Conservation (phyloP, 2,113 vertebrate genomes). For the Albula glossodonta region DNA sequence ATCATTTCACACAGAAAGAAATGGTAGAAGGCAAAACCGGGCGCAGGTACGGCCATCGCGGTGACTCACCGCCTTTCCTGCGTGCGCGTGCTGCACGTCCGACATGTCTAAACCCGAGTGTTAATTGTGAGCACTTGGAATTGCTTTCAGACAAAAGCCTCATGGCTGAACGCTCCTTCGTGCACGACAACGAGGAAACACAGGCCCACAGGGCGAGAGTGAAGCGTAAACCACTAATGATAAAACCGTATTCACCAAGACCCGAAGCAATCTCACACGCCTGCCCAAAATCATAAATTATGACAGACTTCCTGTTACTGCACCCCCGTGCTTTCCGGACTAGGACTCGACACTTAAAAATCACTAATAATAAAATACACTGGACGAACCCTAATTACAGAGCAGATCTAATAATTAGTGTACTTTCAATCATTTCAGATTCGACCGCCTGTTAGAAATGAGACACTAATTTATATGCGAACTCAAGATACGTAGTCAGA, state of each 20-base stretch:
- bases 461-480: neutral
- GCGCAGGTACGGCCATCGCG: neutral
- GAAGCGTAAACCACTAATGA: neutral
- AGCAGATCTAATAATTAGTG: neutral
- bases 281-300: slow-evolving; percentile 16
- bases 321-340: neutral
- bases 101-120: slow-evolving; percentile 23
- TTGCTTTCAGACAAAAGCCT: slow-evolving; percentile 20
- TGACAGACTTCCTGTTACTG: neutral
- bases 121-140: slow-evolving; percentile 26
- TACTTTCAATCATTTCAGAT: neutral
- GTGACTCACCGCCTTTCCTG: neutral
- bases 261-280: neutral
- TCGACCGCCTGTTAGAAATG: neutral
- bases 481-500: neutral
- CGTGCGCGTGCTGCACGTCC: neutral
- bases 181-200: slow-evolving; percentile 10
- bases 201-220: neutral
- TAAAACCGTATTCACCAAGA: neutral
- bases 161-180: slow-evolving; percentile 10
- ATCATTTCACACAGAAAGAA: neutral
- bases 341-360: neutral
- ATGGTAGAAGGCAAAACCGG: neutral
- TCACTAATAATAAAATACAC: neutral
- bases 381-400: neutral